Conservation (phyloP, 2,113 vertebrate genomes). For the Euleptes europaea region DNA sequence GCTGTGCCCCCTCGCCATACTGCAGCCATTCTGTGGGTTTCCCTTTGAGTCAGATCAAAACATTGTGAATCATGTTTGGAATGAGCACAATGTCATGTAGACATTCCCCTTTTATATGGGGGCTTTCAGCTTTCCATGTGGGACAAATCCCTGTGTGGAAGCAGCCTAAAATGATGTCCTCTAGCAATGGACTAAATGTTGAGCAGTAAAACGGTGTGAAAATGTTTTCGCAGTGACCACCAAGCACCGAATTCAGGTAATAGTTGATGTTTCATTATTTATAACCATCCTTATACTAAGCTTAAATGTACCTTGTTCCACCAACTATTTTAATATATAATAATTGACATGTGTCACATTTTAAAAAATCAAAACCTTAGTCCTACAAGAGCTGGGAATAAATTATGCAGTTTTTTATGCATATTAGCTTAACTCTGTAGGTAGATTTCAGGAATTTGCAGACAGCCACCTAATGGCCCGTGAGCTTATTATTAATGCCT, state of each 20-base stretch:
- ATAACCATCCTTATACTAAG: background rate
- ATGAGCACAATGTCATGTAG: no score
- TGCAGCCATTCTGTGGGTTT: no score
- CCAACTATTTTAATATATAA: slow-evolving; percentile 27
- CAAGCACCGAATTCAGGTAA: slow-evolving; percentile 18
- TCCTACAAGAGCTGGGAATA: slow-evolving; percentile 7
- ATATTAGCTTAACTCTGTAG: background rate
- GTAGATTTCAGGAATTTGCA: background rate
- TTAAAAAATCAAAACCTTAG: background rate
- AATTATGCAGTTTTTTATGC: background rate
- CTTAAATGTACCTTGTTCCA: background rate
- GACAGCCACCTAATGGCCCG: background rate
- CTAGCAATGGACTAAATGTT: background rate
- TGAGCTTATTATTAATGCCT: background rate
- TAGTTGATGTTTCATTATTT: slow-evolving; percentile 17
- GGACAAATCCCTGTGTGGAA: no score
- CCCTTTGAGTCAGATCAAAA: no score
- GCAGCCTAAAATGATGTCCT: background rate
- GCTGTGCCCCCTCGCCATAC: no score
- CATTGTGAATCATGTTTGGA: no score
- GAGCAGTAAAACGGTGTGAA: background rate
- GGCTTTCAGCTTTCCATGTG: no score
- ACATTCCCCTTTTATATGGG: no score
- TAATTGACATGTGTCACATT: background rate
- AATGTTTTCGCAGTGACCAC: background rate